Percentiles rank a stretch among this genome's conserved stretches.
Evolutionary conservation across 2,797 vertebrate species (phyloP).

Genomic region (Protonibea diacanthus): DNA sequence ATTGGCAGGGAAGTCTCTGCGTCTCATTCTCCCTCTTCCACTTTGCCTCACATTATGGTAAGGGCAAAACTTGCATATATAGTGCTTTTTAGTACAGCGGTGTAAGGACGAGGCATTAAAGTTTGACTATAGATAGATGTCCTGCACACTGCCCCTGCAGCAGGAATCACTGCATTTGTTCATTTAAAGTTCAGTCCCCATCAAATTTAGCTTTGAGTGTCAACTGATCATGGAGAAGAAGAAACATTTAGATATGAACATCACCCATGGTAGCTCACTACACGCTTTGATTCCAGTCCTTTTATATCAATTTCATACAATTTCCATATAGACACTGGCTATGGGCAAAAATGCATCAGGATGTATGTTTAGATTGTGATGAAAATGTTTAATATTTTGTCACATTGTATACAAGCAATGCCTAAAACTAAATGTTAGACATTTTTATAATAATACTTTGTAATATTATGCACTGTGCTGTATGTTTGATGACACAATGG

Average conservation of each 20-base stretch:
- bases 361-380: not conserved
- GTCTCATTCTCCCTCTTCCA: conserved; percentile 5
- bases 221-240: not conserved
- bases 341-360: not conserved
- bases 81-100: conserved; percentile 38
- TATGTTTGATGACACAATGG: not conserved
- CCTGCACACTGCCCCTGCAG: conserved; percentile 8
- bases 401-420: not conserved
- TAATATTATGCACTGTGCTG: not conserved
- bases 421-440: not conserved
- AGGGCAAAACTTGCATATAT: conserved; percentile 28
- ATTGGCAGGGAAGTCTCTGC: conserved; percentile 15
- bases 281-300: not conserved
- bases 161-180: conserved; percentile 12
- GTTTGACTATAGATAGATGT: conserved; percentile 35
- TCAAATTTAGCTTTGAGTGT: conserved; percentile 1
- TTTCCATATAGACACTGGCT: not conserved
- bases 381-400: not conserved
- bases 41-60: conserved; percentile 15
- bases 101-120: conserved; percentile 25
- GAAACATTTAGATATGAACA: not conserved
- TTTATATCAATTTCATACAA: not conserved
- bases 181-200: conserved; percentile 9
- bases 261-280: not conserved
- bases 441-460: not conserved